These are phyloP conservation scores for Psephotus haematonotus DNA, from an alignment of 2,113 vertebrate species.

Conservation along the genomic window DNA sequence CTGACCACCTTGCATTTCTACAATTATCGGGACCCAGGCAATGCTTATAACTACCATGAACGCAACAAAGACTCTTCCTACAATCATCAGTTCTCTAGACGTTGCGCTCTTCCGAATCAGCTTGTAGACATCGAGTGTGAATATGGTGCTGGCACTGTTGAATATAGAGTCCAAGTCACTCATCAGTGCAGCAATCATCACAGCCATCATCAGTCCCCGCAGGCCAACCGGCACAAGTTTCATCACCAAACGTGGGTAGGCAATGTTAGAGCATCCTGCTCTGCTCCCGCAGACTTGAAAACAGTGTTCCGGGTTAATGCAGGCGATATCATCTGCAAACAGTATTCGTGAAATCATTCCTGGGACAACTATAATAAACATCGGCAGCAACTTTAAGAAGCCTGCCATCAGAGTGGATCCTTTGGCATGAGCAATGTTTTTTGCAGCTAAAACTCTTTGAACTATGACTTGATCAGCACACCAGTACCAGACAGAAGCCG, in stretches of 20 bases:
- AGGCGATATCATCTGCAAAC: slow-evolving; percentile 90
- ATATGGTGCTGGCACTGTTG: slow-evolving; percentile 98
- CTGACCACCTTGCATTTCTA: slow-evolving; percentile 98
- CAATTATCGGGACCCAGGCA: slow-evolving; percentile 96
- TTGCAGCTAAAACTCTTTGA: slow-evolving; percentile 94
- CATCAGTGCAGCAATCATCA: slow-evolving; percentile 99
- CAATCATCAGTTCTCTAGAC: slow-evolving; percentile 89
- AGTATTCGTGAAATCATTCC: slow-evolving; percentile 98
- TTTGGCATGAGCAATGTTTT: slow-evolving; percentile 94
- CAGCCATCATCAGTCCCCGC: slow-evolving; percentile 97
- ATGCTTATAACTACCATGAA: slow-evolving; percentile 96
- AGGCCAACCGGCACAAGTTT: slow-evolving; percentile 93
- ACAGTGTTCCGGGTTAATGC: slow-evolving; percentile 97
- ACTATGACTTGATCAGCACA: slow-evolving; percentile 99
- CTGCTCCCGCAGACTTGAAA: slow-evolving; percentile 93
- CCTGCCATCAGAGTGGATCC: slow-evolving; percentile 96
- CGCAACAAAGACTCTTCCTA: slow-evolving; percentile 92
- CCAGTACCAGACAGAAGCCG: slow-evolving; percentile 99
- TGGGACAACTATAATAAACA: slow-evolving; percentile 97
- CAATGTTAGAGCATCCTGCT: slow-evolving; percentile 97
- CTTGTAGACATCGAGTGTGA: slow-evolving; percentile 96
- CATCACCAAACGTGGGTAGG: slow-evolving; percentile 96
- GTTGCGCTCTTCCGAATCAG: slow-evolving; percentile 81
- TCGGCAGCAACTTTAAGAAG: slow-evolving; percentile 92
- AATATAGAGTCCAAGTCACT: slow-evolving; percentile 98